These are phyloP conservation scores for Piaya cayana DNA, from an alignment of 2,113 vertebrate genomes.

Conservation along the genomic window DNA sequence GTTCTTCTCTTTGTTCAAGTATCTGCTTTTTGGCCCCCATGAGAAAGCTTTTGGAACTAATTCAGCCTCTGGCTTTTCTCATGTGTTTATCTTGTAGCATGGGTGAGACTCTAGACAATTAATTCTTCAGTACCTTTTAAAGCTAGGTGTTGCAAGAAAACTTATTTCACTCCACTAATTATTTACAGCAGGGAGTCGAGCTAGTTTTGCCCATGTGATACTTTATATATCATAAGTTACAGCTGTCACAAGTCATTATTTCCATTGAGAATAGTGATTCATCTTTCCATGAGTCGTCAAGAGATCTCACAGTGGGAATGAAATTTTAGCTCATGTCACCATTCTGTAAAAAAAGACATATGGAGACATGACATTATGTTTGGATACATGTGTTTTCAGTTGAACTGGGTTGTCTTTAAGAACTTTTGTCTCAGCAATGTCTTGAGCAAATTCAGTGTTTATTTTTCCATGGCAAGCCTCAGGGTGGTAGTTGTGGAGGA, in stretches of 20 bases:
- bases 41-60: background rate
- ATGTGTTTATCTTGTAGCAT: background rate
- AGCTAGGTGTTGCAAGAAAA: constrained; percentile 19
- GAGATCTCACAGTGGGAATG: constrained; percentile 57
- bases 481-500: background rate
- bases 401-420: background rate
- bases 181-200: constrained; percentile 4
- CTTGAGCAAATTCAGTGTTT: background rate
- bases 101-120: background rate
- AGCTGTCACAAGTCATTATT: constrained; percentile 62
- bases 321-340: constrained; percentile 66
- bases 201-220: constrained; percentile 30
- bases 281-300: constrained; percentile 54
- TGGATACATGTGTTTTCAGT: constrained; percentile 26
- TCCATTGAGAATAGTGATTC: constrained; percentile 71
- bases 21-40: background rate
- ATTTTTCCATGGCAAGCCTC: background rate
- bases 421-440: background rate
- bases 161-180: constrained; percentile 58
- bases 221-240: constrained; percentile 43
- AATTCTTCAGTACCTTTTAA: background rate
- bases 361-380: background rate
- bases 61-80: background rate
- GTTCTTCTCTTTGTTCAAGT: background rate
- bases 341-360: constrained; percentile 42